These are phyloP conservation scores for Strongylocentrotus purpuratus DNA, from an alignment of 35 echinoderm and acorn worm species.

Conservation along the genomic window DNA sequence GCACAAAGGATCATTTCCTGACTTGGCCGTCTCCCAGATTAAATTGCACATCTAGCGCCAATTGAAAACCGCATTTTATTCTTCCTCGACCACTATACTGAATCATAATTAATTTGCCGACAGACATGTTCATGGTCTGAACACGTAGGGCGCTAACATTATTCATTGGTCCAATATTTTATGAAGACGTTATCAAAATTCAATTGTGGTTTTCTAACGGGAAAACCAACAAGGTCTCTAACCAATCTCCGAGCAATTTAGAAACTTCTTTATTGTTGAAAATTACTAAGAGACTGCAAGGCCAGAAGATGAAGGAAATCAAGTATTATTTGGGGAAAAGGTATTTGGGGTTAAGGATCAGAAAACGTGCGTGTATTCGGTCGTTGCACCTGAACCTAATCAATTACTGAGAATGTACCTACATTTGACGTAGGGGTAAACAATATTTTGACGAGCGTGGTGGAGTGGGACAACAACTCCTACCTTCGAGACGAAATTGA, in stretches of 20 bases:
- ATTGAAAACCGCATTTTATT: slow-evolving; percentile 2
- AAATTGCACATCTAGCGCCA: neutral
- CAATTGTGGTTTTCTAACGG: neutral
- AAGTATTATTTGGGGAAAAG: neutral
- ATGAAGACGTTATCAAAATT: neutral
- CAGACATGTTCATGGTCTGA: neutral
- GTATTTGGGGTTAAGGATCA: neutral
- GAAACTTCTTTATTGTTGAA: neutral
- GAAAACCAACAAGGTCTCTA: neutral
- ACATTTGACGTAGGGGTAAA: neutral
- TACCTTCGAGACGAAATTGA: neutral
- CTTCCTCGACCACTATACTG: neutral
- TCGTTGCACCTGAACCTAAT: neutral
- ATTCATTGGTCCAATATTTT: neutral
- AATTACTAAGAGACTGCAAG: neutral
- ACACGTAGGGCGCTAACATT: neutral
- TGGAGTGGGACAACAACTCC: neutral
- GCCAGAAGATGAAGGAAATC: neutral
- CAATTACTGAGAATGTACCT: neutral
- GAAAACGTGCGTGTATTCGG: neutral
- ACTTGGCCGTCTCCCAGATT: neutral
- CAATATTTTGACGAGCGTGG: neutral
- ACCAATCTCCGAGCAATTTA: neutral
- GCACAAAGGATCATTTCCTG: neutral
- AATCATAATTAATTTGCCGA: neutral